phyloP scores from a whole-genome alignment of 2,888 invertebrate species.

The Luperina testacea region DNA sequence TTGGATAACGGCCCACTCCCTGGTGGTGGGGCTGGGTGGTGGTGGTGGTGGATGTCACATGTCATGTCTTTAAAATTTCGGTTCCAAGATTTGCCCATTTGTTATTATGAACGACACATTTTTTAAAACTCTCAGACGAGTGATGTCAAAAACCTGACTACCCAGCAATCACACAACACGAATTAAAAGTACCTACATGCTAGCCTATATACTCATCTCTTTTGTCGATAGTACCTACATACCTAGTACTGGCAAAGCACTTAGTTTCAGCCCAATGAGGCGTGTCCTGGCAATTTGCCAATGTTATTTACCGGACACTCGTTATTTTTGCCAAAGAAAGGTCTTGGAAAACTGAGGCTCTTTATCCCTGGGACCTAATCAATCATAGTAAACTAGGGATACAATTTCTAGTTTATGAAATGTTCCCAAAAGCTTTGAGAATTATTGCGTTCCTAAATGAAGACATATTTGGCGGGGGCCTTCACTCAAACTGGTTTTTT shows the following conservation, averaged over 20 bases:
- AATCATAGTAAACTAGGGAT: slow-evolving; percentile 45
- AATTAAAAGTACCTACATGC: not conserved
- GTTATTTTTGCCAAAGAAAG: slow-evolving; percentile 62
- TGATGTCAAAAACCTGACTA: not conserved
- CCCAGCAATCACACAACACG: not conserved
- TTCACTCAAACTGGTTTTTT: not conserved
- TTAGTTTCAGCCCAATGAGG: slow-evolving; percentile 65
- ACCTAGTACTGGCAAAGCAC: slow-evolving; percentile 56
- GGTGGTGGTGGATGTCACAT: not conserved
- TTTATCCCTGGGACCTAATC: slow-evolving; percentile 56
- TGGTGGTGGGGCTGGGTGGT: too few relatives aligned
- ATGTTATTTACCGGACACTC: slow-evolving; percentile 64
- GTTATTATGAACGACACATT: too few relatives aligned
- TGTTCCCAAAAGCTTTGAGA: slow-evolving; percentile 16
- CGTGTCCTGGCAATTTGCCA: slow-evolving; percentile 64
- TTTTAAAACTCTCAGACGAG: too few relatives aligned
- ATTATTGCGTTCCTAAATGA: not conserved
- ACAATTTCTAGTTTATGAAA: slow-evolving; percentile 21
- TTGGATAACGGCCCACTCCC: too few relatives aligned
- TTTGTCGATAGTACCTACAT: slow-evolving; percentile 15
- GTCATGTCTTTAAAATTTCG: not conserved
- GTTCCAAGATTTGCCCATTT: not conserved
- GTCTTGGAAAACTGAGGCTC: slow-evolving; percentile 53
- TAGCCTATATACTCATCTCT: not conserved
- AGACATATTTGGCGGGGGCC: not conserved